These are phyloP conservation scores for Trichoplusia ni DNA, from an alignment of 1,140 invertebrate species.

Conservation along the genomic window DNA sequence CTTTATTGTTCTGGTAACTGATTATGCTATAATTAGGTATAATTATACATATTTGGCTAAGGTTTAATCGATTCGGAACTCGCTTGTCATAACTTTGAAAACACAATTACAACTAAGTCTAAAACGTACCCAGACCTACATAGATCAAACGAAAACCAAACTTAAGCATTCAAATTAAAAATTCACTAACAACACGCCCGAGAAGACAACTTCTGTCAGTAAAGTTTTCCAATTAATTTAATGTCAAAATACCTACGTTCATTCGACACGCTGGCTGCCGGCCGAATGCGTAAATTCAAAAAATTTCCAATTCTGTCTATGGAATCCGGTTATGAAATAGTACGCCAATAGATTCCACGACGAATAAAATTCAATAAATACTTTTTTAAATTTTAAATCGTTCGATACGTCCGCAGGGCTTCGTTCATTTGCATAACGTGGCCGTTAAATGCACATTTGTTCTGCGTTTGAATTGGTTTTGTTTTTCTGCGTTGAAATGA, in stretches of 20 bases:
- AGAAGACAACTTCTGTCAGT: conserved; percentile 17
- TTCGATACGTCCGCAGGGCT: conserved; percentile 14
- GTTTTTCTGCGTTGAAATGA: not conserved
- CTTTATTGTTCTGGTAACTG: too few relatives aligned
- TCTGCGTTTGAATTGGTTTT: conserved; percentile 21
- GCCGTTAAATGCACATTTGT: conserved; percentile 30
- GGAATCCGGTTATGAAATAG: conserved; percentile 36
- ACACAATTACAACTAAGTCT: conserved; percentile 13
- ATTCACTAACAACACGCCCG: conserved; percentile 15
- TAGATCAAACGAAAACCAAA: conserved; percentile 22
- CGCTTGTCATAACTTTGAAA: not conserved
- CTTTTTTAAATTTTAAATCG: conserved; percentile 33
- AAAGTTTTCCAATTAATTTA: conserved; percentile 42
- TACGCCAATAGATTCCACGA: conserved; percentile 13
- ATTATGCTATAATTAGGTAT: too few relatives aligned
- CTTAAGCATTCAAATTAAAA: conserved; percentile 27
- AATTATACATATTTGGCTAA: conserved; percentile 2
- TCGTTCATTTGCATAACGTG: conserved; percentile 31
- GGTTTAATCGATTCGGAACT: conserved; percentile 5
- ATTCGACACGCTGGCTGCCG: conserved; percentile 13
- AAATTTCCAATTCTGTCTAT: conserved; percentile 22
- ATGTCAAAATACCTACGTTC: conserved; percentile 37
- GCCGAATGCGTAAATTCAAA: conserved; percentile 26
- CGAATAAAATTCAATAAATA: conserved; percentile 30
- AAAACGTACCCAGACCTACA: conserved; percentile 11